Percentiles rank a stretch among this genome's conserved stretches.
Conservation (phyloP, 1,140 invertebrate species). For the Lethocerus indicus region DNA sequence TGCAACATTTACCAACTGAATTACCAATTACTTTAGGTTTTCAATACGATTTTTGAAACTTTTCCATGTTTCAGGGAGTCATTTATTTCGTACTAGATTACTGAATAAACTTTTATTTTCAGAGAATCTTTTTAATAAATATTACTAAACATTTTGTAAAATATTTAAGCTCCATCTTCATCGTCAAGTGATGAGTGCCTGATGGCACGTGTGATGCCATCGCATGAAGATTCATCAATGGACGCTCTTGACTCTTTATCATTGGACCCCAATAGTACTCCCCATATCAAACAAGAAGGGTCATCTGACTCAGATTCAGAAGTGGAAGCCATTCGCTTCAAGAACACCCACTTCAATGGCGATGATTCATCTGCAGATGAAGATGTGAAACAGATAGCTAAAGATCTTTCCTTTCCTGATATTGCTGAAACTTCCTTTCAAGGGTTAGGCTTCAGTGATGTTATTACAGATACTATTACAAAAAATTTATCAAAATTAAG, state of each 20-base stretch:
- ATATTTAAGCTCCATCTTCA: too few species aligned
- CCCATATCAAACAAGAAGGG: neutral
- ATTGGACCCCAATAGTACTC: neutral
- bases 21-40: too few species aligned
- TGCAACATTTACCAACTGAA: too few species aligned
- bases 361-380: conserved; percentile 5
- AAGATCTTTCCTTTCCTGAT: conserved; percentile 9
- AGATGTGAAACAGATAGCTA: neutral
- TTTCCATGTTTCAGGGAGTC: too few species aligned
- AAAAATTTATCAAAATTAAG: conserved; percentile 7
- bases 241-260: conserved; percentile 5
- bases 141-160: too few species aligned
- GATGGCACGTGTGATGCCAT: conserved; percentile 6
- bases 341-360: conserved; percentile 8
- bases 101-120: too few species aligned
- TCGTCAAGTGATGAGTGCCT: conserved; percentile 8
- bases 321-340: conserved; percentile 5
- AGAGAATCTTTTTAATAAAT: too few species aligned
- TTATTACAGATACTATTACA: neutral
- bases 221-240: conserved; percentile 7
- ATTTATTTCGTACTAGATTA: too few species aligned
- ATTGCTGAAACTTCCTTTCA: neutral
- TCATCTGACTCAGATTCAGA: conserved; percentile 1
- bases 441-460: neutral
- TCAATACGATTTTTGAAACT: too few species aligned